Evolutionary conservation across 2,113 vertebrate genomes (phyloP), one percentile per base, ranked within the genome.

Genomic region (Chaenogobius annularis): DNA sequence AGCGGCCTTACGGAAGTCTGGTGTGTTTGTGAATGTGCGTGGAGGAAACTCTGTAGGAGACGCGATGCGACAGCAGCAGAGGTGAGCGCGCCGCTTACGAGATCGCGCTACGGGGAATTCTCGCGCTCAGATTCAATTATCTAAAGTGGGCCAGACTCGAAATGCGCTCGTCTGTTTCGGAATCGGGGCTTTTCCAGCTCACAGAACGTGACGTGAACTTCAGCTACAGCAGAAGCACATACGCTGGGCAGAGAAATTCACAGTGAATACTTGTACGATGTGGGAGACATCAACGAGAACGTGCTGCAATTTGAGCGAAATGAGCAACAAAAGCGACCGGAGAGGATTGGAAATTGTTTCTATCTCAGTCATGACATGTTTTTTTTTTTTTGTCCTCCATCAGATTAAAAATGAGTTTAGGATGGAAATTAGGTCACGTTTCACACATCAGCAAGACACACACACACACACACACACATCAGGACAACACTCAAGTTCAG

Each of bases 51-150:
- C 61, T 78, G 64, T 84, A 79, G 78, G 58, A 31, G 26, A 77
- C n/a, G n/a, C n/a, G 67, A 84, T 72, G 77, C 78, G 70, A 73
- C 54, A 52, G 71, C 66, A 12, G 31, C 17, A 1, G 35, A n/a
- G 66, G 65, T 62, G 68, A 77, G 68, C 23, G 55, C 22, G 84
- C 74, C 74, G 72, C 69, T 71, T 47, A 56, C 0, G 17, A 72
- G 72, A 59, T 67, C 78, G 66, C 54, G 40, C 66, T 37, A 26
- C 47, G 78, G 66, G 85, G 83, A 81, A 81, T 84, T 61, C 65
- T 72, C 69, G n/a, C 69, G 90, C 81, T 88, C 89, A 83, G 90
- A 85, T 92, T 90, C 68, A 92, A 90, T 92, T 91, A 92, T 70
- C 47, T 73, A 72, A 90, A 89, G 83, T 82, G 84, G 79, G 84